These are phyloP conservation scores for Papilio machaon DNA, from an alignment of 1,140 invertebrate genomes.

Conservation along the genomic window DNA sequence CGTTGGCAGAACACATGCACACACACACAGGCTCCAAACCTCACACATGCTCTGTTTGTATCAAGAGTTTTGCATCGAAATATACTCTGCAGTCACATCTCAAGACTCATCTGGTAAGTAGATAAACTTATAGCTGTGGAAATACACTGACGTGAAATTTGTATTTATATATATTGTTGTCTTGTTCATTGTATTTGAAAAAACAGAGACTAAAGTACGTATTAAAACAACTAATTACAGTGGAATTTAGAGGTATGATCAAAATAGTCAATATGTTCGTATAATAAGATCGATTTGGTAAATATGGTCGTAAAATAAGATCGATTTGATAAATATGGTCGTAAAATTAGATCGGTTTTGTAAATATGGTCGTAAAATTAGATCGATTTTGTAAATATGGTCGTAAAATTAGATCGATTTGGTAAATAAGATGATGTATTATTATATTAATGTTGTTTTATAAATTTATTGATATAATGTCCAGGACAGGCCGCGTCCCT, in stretches of 20 bases:
- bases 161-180: too few relatives aligned
- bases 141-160: too few relatives aligned
- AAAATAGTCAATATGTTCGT: not conserved
- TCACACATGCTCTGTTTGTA: slow-evolving; percentile 87
- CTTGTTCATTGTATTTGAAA: too few relatives aligned
- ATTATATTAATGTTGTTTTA: not conserved
- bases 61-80: slow-evolving; percentile 89
- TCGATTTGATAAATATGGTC: not conserved
- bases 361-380: not conserved
- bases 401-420: not conserved
- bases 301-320: not conserved
- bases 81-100: slow-evolving; percentile 89
- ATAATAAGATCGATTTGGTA: not conserved
- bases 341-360: not conserved
- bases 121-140: not conserved
- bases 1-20: slow-evolving; percentile 89
- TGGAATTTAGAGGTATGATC: too few relatives aligned
- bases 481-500: slow-evolving; percentile 85
- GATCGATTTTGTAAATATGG: not conserved
- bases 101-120: slow-evolving; percentile 86
- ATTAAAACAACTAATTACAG: too few relatives aligned
- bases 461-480: slow-evolving; percentile 33
- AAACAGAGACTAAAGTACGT: too few relatives aligned
- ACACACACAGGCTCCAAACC: slow-evolving; percentile 86
- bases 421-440: not conserved